Evolutionary conservation across 2,888 invertebrate species (phyloP), one percentile per base, ranked within the genome.

Genomic region (Phania funesta): DNA sequence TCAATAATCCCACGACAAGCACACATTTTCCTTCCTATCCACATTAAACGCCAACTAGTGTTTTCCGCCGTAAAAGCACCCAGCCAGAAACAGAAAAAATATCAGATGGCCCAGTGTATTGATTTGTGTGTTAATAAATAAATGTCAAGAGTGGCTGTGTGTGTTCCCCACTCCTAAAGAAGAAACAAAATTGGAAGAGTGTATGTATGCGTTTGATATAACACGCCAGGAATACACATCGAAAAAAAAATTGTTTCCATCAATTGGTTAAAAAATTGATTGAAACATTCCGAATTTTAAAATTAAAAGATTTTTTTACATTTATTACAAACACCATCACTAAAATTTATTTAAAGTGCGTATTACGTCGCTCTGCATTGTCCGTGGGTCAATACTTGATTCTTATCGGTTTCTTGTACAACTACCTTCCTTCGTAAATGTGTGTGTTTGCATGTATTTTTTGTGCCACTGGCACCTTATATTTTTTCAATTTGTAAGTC

Each of bases 401-500:
- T 46, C 1, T 64, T 65, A 65, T 71, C 44, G 24, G 5, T 13
- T 1, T 3, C 6, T 26, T 26, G 4, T 22, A 18, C 35, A 38
- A 48, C 16, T 29, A 46, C 65, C 20, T 22, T 46, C 16, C 48
- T 18, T 35, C 13, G 16, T 20, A 29, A 29, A 52, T 4, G 5
- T 52, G 67, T 24, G 3, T 16, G 5, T 13, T 29, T 54, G 8
- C 41, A 41, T 18, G 20, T 81, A 86, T 87, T 84, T 87, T 87
- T 87, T 88, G 84, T 86, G 86, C 86, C 87, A 87, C 85, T 86
- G 87, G 86, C 87, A 86, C 85, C 78, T 79, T 60, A 60, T 73
- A 13, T 38, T 46, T 52, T 48, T 64, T 58, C 50, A 64, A 75
- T 76, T 80, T 80, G 46, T 68, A 1, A 11, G 8, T 20, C 60